phyloP scores from a whole-genome alignment of 1,140 invertebrate genomes.

The Ptiloglossa arizonensis region DNA sequence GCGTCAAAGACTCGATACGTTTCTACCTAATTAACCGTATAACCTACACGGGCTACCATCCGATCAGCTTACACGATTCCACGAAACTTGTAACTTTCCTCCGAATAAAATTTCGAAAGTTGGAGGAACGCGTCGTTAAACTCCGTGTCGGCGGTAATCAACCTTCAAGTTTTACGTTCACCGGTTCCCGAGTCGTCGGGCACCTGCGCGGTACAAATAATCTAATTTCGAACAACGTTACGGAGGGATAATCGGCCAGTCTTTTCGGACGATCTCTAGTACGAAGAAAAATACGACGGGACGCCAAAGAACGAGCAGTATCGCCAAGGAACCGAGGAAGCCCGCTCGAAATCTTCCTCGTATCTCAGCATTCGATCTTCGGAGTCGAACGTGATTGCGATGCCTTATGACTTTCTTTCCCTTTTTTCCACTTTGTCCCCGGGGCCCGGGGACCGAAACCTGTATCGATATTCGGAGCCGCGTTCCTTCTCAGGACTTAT shows the following conservation, averaged over 20 bases:
- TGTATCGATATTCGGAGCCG: conserved; percentile 55
- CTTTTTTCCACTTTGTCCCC: conserved; percentile 23
- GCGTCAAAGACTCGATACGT: no score
- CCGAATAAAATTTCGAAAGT: no score
- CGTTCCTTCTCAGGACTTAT: conserved; percentile 33
- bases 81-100: no score
- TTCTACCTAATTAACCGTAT: no score
- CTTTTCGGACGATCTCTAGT: background rate
- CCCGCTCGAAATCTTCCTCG: conserved; percentile 44
- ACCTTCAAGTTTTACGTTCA: no score
- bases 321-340: conserved; percentile 55
- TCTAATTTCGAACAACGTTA: background rate
- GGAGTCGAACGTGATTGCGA: conserved; percentile 61
- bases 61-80: no score
- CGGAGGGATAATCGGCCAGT: background rate
- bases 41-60: no score
- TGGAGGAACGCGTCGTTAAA: no score
- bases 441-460: conserved; percentile 31
- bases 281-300: conserved; percentile 48
- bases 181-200: no score
- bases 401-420: conserved; percentile 60
- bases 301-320: conserved; percentile 25
- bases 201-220: background rate
- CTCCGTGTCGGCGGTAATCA: no score
- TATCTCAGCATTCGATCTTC: conserved; percentile 63